Percentiles rank a stretch among this genome's conserved stretches.
Evolutionary conservation across 2,797 vertebrate genomes (phyloP).

Genomic region (Monodelphis domestica): DNA sequence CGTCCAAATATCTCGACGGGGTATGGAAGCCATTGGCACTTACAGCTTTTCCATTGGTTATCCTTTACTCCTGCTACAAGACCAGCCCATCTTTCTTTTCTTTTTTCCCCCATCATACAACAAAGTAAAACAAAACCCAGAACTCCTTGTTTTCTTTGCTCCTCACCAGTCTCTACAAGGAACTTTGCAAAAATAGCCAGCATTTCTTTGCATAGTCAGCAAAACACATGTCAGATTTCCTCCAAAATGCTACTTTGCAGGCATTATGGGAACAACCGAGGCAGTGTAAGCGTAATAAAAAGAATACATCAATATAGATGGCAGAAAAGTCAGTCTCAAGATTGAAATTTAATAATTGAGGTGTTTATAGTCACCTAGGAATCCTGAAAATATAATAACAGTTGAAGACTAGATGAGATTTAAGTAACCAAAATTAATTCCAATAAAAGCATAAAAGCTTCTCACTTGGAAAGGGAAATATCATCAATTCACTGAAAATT

Average conservation of each 20-base stretch:
- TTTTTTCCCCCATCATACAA: neutral
- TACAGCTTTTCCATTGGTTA: neutral
- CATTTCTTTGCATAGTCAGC: neutral
- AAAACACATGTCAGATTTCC: neutral
- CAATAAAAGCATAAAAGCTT: neutral
- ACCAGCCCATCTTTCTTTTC: neutral
- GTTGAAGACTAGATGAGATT: constrained; percentile 15
- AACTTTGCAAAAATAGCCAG: neutral
- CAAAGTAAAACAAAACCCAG: neutral
- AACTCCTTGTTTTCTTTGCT: neutral
- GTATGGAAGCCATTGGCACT: too few relatives aligned
- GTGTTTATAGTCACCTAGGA: constrained; percentile 1
- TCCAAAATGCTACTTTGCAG: neutral
- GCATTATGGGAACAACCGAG: neutral
- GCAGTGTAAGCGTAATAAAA: neutral
- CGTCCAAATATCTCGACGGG: neutral
- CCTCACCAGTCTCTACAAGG: neutral
- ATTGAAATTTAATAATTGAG: constrained; percentile 13
- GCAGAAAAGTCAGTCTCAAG: too few relatives aligned
- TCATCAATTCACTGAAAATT: neutral
- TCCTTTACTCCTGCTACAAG: neutral
- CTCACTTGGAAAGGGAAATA: constrained; percentile 21
- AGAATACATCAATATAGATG: neutral
- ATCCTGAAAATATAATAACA: constrained; percentile 29
- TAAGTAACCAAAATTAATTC: neutral